phyloP scores from a whole-genome alignment of 2,113 vertebrate genomes.

The Kryptolebias marmoratus region DNA sequence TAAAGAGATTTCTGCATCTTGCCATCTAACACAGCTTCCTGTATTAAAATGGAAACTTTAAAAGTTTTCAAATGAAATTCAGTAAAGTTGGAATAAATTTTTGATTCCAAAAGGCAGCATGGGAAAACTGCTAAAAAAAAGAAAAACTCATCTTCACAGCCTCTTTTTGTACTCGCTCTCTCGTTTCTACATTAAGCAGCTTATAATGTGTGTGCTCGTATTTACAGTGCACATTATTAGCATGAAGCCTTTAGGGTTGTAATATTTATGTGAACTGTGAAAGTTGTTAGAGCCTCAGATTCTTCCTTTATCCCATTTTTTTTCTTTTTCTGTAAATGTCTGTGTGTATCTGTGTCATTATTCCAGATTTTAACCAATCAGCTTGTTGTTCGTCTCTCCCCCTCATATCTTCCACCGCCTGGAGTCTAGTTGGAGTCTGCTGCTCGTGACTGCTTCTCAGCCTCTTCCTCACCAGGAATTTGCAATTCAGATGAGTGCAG shows the following conservation, averaged over 20 bases:
- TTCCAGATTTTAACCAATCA: slow-evolving; percentile 28
- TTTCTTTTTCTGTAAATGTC: background rate
- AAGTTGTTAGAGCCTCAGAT: slow-evolving; percentile 9
- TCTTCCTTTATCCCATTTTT: background rate
- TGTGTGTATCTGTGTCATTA: background rate
- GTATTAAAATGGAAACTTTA: slow-evolving; percentile 6
- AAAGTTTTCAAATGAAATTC: slow-evolving; percentile 28
- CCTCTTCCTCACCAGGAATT: slow-evolving; percentile 25
- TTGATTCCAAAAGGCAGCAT: slow-evolving; percentile 7
- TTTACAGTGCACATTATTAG: slow-evolving; percentile 1
- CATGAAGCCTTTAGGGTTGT: slow-evolving; percentile 6
- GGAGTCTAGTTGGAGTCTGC: slow-evolving; percentile 6
- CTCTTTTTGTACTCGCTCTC: background rate
- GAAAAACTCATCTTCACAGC: background rate
- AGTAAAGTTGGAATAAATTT: background rate
- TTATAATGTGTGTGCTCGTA: slow-evolving; percentile 4
- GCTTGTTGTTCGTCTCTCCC: slow-evolving; percentile 18
- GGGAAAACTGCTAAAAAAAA: slow-evolving; percentile 11
- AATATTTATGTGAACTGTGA: slow-evolving; percentile 13
- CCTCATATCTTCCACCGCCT: slow-evolving; percentile 8
- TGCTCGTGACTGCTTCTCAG: background rate
- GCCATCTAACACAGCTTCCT: slow-evolving; percentile 1
- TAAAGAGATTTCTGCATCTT: slow-evolving; percentile 5
- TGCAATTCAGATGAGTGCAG: slow-evolving; percentile 43
- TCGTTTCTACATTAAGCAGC: slow-evolving; percentile 19